Conservation (phyloP, 2,888 invertebrate genomes). For the Pollenia labialis region DNA sequence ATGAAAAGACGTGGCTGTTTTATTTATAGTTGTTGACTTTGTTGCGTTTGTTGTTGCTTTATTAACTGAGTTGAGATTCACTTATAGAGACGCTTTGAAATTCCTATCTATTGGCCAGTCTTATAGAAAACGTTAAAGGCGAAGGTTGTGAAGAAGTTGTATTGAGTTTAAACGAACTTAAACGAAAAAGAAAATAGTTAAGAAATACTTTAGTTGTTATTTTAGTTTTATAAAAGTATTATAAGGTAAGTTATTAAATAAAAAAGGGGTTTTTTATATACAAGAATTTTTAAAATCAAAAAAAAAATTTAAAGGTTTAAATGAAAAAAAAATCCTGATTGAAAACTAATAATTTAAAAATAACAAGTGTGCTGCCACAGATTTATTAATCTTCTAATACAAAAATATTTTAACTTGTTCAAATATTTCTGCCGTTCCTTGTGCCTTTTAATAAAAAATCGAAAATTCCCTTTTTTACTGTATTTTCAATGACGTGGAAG, state of each 20-base stretch:
- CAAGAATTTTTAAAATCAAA: too few species aligned
- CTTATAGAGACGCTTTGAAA: constrained; percentile 57
- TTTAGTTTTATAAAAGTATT: constrained; percentile 1
- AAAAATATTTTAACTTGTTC: too few species aligned
- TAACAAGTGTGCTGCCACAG: too few species aligned
- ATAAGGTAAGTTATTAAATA: constrained; percentile 26
- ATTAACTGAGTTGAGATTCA: constrained; percentile 33
- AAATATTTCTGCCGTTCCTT: too few species aligned
- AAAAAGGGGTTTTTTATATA: neutral
- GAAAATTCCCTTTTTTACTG: neutral
- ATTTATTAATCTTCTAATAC: too few species aligned
- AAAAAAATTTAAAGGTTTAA: too few species aligned
- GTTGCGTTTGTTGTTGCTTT: constrained; percentile 2
- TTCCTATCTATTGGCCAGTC: constrained; percentile 76
- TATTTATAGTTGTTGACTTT: constrained; percentile 29
- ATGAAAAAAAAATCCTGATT: too few species aligned
- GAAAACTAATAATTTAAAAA: too few species aligned
- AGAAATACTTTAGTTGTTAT: neutral
- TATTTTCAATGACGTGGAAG: constrained; percentile 66
- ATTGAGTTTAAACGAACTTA: neutral
- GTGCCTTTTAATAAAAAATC: neutral
- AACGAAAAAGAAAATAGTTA: neutral
- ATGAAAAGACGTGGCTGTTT: constrained; percentile 63
- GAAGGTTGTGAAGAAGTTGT: constrained; percentile 79
- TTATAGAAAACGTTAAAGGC: constrained; percentile 80